Base-by-base conservation (phyloP, 2,797 vertebrate species). In the Sebastes ruberrimus region DNA sequence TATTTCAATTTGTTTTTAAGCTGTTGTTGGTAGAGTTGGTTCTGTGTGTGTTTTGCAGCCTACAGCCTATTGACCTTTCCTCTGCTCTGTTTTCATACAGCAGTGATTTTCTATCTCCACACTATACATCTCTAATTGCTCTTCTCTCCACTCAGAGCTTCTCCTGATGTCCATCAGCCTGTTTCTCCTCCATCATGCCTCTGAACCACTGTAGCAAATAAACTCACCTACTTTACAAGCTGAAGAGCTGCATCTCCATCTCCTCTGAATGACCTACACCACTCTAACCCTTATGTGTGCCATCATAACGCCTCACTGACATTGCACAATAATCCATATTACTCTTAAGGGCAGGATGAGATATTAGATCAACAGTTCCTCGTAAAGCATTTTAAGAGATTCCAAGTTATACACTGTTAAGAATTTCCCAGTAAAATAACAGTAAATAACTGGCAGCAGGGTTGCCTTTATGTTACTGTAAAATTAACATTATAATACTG, bases 141-240 rank as follows among this genome's bases (percentile, higher is more conserved):
- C 69, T 84, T 6, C 76, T 86, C 42, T 86, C 42, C 68, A 79
- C 82, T 83, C 71, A 42, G 71, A 83, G 75, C 82, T 86, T 85
- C 25, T 68, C 76, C 89, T 80, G 27, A 73, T 88, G 87, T 85
- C 84, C 79, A 68, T 85, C 86, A 78, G 85, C 76, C 80, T 76
- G 49, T 27, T 82, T 61, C 69, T 79, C 84, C 83, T 33, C 75
- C 87, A 71, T 78, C 87, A 61, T 90, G 91, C 69, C 86, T 83
- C 86, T 78, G 90, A 94, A 91, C 93, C 94, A 95, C 74, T 95
- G 89, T 94, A 93, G 95, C 94, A 28, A 28, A n/a, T 7, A 94
- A 93, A 81, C 93, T 96, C 95, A 95, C 95, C 95, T 95, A 96
- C 93, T 94, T 95, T 95, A 93, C 88, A 89, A 92, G 84, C 91